Evolutionary conservation across 1,140 invertebrate species (phyloP), one percentile per base, ranked within the genome.

Genomic region (Sycophila sp.): DNA sequence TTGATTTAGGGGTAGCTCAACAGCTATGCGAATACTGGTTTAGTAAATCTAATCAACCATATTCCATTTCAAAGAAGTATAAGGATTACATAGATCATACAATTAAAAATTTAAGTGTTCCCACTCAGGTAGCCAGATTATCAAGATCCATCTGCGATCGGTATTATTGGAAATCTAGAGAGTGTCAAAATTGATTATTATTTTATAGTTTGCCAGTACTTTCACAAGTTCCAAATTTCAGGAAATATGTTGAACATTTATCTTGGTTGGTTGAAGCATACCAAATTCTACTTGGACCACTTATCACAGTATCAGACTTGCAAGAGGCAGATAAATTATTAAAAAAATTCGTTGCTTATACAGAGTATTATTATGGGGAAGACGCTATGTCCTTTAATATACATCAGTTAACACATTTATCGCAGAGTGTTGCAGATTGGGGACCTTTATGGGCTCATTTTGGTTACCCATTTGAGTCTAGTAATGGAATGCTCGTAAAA

Each of bases 21-120:
- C 70, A 74, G 51, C 72, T 71, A 66, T 26, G 60, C 30, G 49
- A 66, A 11, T 71, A 71, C 40, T 74, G 70, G 72, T 65, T 73
- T 22, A 34, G 28, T 2, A 69, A n/a, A 24, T 17, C 22, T 49
- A 32, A 22, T 47, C 22, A 17, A 24, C 40, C 69, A 28, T n/a
- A 42, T 51, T 40, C 26, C 0, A 51, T 73, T 58, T 4, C 40
- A 34, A 51, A 10, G 36, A 15, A 30, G 11, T 11, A 49, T 24
- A 62, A 62, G 15, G 59, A 22, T n/a, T 32, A 2, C 30, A 58
- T 73, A 13, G 51, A 73, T 42, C 32, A 11, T 10, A 5, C 17
- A 28, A 53, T 74, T 10, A 47, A 26, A 5, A 38, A 22, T 2
- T 22, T 72, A 15, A 75, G 72, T 58, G 3, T 60, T 17, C 75